Conservation (phyloP, 2,888 invertebrate genomes). For the Notodromas monacha region DNA sequence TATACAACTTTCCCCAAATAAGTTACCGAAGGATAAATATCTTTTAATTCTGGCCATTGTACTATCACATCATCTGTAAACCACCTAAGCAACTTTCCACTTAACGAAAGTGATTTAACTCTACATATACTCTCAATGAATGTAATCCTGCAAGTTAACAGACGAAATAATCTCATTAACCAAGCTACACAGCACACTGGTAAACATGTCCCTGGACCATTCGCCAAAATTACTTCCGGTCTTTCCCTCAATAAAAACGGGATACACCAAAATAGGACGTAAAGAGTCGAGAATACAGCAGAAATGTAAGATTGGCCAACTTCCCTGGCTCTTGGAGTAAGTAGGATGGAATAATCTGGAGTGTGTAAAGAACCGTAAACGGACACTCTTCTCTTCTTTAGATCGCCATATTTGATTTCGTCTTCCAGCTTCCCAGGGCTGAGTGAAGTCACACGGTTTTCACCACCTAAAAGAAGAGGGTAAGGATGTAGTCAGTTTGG, state of each 20-base stretch:
- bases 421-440: too few species aligned
- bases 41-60: conserved; percentile 53
- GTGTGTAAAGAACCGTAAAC: too few species aligned
- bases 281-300: conserved; percentile 39
- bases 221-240: conserved; percentile 55
- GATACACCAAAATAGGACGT: conserved; percentile 31
- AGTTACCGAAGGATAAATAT: conserved; percentile 28
- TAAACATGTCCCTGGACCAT: conserved; percentile 88
- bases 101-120: conserved; percentile 53
- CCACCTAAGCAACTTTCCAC: conserved; percentile 49
- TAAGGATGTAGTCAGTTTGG: too few species aligned
- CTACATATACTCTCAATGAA: conserved; percentile 86
- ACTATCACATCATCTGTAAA: conserved; percentile 59
- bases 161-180: conserved; percentile 23
- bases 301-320: conserved; percentile 55
- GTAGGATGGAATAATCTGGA: conserved; percentile 16
- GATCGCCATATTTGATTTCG: too few species aligned
- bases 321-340: conserved; percentile 48
- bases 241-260: conserved; percentile 30
- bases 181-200: conserved; percentile 53
- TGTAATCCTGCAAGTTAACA: conserved; percentile 35
- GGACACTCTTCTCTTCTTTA: too few species aligned
- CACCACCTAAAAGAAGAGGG: too few species aligned
- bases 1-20: conserved; percentile 36
- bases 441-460: too few species aligned